Evolutionary conservation across 2,797 vertebrate genomes (phyloP).

Genomic region (Leuciscus waleckii): DNA sequence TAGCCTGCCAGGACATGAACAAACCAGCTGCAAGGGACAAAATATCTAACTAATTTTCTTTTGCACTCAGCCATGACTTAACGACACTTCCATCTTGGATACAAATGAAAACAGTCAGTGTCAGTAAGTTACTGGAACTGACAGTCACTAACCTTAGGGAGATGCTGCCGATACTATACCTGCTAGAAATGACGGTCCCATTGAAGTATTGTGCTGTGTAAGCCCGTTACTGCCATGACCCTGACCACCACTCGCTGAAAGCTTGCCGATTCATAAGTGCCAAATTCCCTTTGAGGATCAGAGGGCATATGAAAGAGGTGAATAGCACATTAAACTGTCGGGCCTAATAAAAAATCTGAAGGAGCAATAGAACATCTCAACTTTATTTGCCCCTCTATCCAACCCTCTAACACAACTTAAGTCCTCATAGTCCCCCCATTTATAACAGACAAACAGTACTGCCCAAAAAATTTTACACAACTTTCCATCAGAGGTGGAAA

Average conservation of each 20-base stretch:
- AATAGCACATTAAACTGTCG: conserved; percentile 3
- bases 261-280: conserved; percentile 1
- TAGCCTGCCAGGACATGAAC: neutral
- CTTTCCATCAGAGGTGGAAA: too few species aligned
- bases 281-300: conserved; percentile 21
- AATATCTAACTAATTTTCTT: neutral
- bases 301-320: conserved; percentile 19
- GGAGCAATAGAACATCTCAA: conserved; percentile 24
- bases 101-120: conserved; percentile 12
- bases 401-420: neutral
- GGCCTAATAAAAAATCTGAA: conserved; percentile 13
- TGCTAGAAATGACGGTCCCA: neutral
- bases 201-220: conserved; percentile 28
- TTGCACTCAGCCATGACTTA: neutral
- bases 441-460: neutral
- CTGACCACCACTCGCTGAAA: neutral
- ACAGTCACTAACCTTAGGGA: conserved; percentile 13
- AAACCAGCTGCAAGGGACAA: conserved; percentile 4
- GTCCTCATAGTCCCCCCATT: neutral
- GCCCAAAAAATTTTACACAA: neutral
- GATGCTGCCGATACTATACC: neutral
- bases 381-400: neutral
- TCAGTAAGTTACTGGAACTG: conserved; percentile 21
- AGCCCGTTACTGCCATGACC: conserved; percentile 3
- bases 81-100: neutral